Conservation (phyloP, 2,113 vertebrate species). For the Catagonus wagneri region DNA sequence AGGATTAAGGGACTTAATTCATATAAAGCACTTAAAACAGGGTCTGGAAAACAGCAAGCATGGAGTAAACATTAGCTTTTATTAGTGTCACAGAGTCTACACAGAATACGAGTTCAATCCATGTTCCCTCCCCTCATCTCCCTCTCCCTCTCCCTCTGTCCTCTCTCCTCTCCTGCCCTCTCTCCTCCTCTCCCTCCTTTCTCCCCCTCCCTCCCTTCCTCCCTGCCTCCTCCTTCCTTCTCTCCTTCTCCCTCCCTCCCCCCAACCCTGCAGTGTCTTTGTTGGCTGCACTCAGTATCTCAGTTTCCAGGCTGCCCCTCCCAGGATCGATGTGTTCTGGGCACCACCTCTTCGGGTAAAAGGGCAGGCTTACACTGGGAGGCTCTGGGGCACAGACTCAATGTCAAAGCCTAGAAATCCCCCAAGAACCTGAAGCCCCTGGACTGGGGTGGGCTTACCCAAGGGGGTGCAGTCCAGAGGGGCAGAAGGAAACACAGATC, state of each 20-base stretch:
- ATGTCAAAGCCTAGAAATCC: not conserved
- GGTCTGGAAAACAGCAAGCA: slow-evolving; percentile 24
- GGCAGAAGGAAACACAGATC: not conserved
- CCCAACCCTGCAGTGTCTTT: not conserved
- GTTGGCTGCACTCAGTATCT: not conserved
- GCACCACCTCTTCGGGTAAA: not conserved
- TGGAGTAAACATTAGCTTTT: slow-evolving; percentile 60
- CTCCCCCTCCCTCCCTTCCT: too few relatives aligned
- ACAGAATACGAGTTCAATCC: not conserved
- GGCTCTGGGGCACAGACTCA: not conserved
- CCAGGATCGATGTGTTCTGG: not conserved
- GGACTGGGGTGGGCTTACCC: not conserved
- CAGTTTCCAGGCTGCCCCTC: not conserved
- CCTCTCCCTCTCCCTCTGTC: not conserved
- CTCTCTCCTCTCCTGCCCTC: too few relatives aligned
- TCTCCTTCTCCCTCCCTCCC: too few relatives aligned
- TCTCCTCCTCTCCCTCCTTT: too few relatives aligned
- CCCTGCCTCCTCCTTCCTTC: too few relatives aligned
- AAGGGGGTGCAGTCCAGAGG: not conserved
- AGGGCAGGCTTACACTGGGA: not conserved
- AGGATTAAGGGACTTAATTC: slow-evolving; percentile 61
- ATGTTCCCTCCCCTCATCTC: not conserved
- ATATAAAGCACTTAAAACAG: slow-evolving; percentile 53
- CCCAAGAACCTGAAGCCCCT: not conserved
- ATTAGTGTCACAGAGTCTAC: slow-evolving; percentile 4